A percentile compares a stretch with the other conserved stretches of the same genome.
phyloP scores from a whole-genome alignment of 1,140 invertebrate genomes.

The Drosophila grimshawi region DNA sequence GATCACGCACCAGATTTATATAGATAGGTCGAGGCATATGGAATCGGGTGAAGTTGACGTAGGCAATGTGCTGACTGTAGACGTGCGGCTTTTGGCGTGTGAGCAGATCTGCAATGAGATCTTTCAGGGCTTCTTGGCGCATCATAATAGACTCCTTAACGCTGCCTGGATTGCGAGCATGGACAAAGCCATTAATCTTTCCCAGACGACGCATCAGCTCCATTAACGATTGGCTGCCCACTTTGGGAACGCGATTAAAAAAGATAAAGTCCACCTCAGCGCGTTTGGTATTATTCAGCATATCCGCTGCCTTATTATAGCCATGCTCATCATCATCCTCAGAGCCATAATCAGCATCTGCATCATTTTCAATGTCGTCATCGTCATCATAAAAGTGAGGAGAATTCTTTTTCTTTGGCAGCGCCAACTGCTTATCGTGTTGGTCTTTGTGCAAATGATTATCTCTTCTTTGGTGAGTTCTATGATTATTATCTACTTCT shows the following conservation, averaged over 20 bases:
- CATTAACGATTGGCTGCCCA: slow-evolving; percentile 95
- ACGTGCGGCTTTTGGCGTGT: slow-evolving; percentile 86
- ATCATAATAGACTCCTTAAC: slow-evolving; percentile 93
- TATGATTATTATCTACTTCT: slow-evolving; percentile 17
- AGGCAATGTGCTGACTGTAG: slow-evolving; percentile 80
- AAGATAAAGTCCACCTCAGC: slow-evolving; percentile 91
- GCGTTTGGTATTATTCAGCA: slow-evolving; percentile 91
- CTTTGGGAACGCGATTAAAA: slow-evolving; percentile 96
- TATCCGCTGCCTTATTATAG: slow-evolving; percentile 52
- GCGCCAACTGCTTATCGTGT: slow-evolving; percentile 56
- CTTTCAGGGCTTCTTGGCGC: slow-evolving; percentile 90
- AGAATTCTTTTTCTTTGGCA: slow-evolving; percentile 33
- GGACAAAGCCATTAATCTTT: slow-evolving; percentile 91
- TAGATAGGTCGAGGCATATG: slow-evolving; percentile 93
- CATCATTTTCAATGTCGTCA: slow-evolving; percentile 14
- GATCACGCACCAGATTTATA: slow-evolving; percentile 95
- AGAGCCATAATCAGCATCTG: slow-evolving; percentile 16
- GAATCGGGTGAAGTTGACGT: slow-evolving; percentile 86
- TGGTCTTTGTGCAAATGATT: slow-evolving; percentile 46
- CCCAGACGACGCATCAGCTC: slow-evolving; percentile 91
- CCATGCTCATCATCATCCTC: slow-evolving; percentile 27
- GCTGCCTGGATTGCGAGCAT: slow-evolving; percentile 93
- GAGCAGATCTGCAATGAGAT: slow-evolving; percentile 84
- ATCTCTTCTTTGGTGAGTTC: slow-evolving; percentile 41
- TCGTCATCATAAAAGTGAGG: slow-evolving; percentile 10